Base-by-base conservation (phyloP, 2,797 vertebrate genomes). In the Sebastes dallii region DNA sequence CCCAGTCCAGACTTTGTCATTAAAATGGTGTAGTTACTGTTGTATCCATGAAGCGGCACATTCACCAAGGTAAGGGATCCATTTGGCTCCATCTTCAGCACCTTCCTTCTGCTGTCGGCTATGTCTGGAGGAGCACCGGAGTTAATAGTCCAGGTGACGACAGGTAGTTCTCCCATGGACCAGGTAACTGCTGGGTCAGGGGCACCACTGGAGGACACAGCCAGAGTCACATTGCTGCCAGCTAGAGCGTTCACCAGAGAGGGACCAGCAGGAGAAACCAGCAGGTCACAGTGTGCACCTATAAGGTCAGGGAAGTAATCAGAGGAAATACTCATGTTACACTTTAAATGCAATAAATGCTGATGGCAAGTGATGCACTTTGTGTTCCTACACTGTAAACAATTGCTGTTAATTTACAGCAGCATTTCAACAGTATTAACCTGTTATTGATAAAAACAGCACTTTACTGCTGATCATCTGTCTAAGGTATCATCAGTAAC, bases 11-110 rank as follows among this genome's bases (percentile, higher is more conserved):
- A 27, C 76, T 95, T 93, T 4, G 66, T 85, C 39, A 96, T 58
- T 59, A 87, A 82, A 5, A 95, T 39, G 0, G 55, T 92, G 85
- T 96, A 96, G 34, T 24, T 79, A 1, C 72, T 56, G 6, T 77
- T 88, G 66, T 88, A 90, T 6, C 2, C 5, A 5, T 18, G 42
- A 46, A 84, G 59, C 0, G 80, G 11, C 24, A 95, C 92, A 9
- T 90, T 82, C 1, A 68, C 32, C 66, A 96, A 92, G 0, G 88
- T 85, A 0, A 96, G 94, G 0, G 94, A 95, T 34, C 94, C 96
- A 6, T 80, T 4, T 8, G 1, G 7, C 5, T 93, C 88, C 1
- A 94, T 18, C 9, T 8, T 59, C 56, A 96, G 80, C 32, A 93
- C 86, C 0, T 36, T 7, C 0, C 0, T 30, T 0, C 67, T 11